A percentile compares a stretch with the other conserved stretches of the same genome.
Conservation (phyloP, 2,888 invertebrate species). For the Brachyptera putata region DNA sequence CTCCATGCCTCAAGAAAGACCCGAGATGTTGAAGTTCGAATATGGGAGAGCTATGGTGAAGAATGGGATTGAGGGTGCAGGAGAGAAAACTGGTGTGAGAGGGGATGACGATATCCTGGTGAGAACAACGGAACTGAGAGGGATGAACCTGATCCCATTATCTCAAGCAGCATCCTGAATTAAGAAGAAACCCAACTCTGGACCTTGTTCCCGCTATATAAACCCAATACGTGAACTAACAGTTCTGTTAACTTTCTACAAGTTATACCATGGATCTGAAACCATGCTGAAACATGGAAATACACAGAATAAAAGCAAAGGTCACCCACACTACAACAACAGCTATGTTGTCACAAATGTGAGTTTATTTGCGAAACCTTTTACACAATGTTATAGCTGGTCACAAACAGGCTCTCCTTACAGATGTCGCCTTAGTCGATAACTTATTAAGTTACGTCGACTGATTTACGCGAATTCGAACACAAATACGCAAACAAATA, state of each 20-base stretch:
- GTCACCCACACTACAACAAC: too few relatives aligned
- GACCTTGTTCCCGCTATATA: background rate
- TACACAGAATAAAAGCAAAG: too few relatives aligned
- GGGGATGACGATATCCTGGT: slow-evolving; percentile 14
- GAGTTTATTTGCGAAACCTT: too few relatives aligned
- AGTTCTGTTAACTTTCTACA: too few relatives aligned
- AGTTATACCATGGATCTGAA: too few relatives aligned
- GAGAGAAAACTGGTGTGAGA: slow-evolving; percentile 2
- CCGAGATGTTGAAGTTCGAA: background rate
- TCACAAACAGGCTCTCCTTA: too few relatives aligned
- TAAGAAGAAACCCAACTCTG: background rate
- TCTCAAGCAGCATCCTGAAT: slow-evolving; percentile 20
- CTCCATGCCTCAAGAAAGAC: slow-evolving; percentile 18
- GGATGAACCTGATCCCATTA: slow-evolving; percentile 29
- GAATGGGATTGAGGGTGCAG: background rate
- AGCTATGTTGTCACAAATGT: too few relatives aligned
- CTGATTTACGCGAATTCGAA: slow-evolving; percentile 25
- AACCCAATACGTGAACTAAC: too few relatives aligned
- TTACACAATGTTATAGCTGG: too few relatives aligned
- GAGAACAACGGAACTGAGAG: slow-evolving; percentile 27
- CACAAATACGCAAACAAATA: slow-evolving; percentile 23
- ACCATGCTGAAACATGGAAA: too few relatives aligned
- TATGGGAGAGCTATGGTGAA: too few relatives aligned
- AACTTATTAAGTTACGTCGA: background rate
- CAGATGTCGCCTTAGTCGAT: background rate